A percentile compares a stretch with the other conserved stretches of the same genome.
Conservation (phyloP, 2,888 invertebrate genomes). For the Dendrolimus houi region DNA sequence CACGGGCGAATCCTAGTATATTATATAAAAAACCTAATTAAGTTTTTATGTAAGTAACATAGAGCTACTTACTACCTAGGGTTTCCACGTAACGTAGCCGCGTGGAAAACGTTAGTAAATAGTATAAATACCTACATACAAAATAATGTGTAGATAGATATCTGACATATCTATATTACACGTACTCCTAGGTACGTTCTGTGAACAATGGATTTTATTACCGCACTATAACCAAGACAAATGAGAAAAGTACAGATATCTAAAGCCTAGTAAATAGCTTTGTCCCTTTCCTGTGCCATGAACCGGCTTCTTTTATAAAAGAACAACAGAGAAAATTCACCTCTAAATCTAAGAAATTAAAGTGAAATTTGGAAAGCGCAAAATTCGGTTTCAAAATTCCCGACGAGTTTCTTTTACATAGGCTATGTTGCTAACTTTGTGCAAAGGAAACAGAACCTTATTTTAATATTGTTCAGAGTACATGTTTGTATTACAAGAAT, state of each 20-base stretch:
- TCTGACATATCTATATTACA: too few relatives aligned
- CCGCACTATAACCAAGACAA: conserved; percentile 64
- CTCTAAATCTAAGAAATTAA: conserved; percentile 30
- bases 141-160: too few relatives aligned
- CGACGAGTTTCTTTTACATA: conserved; percentile 61
- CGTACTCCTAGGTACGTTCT: neutral
- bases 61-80: too few relatives aligned
- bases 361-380: conserved; percentile 46
- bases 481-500: conserved; percentile 22
- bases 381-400: conserved; percentile 52
- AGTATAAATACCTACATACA: too few relatives aligned
- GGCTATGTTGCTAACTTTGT: conserved; percentile 27
- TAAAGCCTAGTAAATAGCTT: conserved; percentile 59
- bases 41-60: too few relatives aligned
- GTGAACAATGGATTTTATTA: conserved; percentile 56
- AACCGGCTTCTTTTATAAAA: conserved; percentile 56
- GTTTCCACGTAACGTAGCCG: too few relatives aligned
- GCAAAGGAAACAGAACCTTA: conserved; percentile 19
- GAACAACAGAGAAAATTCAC: conserved; percentile 28
- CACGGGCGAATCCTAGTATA: too few relatives aligned
- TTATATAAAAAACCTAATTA: too few relatives aligned
- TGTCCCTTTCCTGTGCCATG: conserved; percentile 41
- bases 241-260: conserved; percentile 64
- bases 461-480: conserved; percentile 15
- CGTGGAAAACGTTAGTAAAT: too few relatives aligned